phyloP scores from a whole-genome alignment of 2,797 vertebrate species.

The Natrix natrix region DNA sequence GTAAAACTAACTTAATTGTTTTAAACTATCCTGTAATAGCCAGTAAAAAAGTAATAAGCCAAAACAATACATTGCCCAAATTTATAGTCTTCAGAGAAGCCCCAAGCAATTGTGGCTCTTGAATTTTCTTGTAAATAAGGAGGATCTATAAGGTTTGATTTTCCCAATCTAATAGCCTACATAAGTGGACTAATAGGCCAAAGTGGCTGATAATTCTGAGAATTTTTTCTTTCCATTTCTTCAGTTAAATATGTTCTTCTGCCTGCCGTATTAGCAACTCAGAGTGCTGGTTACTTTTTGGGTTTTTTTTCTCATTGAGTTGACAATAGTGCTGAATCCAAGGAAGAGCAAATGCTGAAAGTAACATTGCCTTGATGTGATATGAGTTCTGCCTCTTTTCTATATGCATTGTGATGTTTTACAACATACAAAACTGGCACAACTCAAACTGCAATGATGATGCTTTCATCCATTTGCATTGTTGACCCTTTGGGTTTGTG shows the following conservation, averaged over 20 bases:
- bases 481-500: not conserved
- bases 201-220: not conserved
- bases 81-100: not conserved
- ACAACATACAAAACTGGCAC: not conserved
- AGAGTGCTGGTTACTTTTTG: not conserved
- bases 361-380: not conserved
- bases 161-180: not conserved
- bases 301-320: not conserved
- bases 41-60: constrained; percentile 8
- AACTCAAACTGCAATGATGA: not conserved
- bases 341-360: not conserved
- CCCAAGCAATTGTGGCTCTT: not conserved
- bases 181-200: not conserved
- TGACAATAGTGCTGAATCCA: not conserved
- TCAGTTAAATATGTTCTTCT: not conserved
- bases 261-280: not conserved
- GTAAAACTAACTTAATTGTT: constrained; percentile 52
- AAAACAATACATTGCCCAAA: constrained; percentile 17
- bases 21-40: constrained; percentile 41
- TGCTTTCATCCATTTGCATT: not conserved
- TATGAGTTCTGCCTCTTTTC: not conserved
- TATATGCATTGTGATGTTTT: not conserved
- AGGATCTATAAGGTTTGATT: not conserved
- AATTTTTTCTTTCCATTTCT: not conserved
- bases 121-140: not conserved